A percentile compares a stretch with the other conserved stretches of the same genome.
Conservation (phyloP, 2,113 vertebrate species). For the Ellobius talpinus region DNA sequence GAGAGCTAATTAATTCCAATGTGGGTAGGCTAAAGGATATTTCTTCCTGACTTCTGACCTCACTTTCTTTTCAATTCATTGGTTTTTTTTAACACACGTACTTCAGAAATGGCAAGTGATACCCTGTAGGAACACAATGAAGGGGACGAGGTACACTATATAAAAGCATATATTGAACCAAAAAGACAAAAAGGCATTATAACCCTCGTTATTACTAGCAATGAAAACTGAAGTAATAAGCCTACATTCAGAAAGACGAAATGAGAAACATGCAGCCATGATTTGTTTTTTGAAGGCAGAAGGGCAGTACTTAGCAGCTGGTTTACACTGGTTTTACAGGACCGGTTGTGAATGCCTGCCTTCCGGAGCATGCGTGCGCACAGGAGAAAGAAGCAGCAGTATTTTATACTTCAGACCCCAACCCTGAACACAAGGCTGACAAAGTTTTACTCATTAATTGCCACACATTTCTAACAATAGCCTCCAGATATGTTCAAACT, state of each 20-base stretch:
- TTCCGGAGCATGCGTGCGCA: neutral
- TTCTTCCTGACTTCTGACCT: conserved; percentile 30
- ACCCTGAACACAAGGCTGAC: neutral
- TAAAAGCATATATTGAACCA: neutral
- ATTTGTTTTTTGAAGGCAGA: conserved; percentile 31
- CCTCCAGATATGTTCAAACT: conserved; percentile 10
- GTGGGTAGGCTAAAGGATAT: neutral
- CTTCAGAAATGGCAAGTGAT: conserved; percentile 20
- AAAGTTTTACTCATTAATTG: conserved; percentile 50
- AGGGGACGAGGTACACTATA: neutral
- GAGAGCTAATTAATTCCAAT: conserved; percentile 44
- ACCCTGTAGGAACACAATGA: neutral
- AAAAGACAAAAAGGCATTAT: conserved; percentile 26
- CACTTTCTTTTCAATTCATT: neutral
- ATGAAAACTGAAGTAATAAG: neutral
- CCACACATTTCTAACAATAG: conserved; percentile 58
- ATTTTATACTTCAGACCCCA: neutral
- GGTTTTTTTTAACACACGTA: conserved; percentile 31
- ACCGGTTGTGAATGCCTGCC: conserved; percentile 52
- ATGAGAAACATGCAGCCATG: neutral
- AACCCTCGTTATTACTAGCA: conserved; percentile 22
- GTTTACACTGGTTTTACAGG: conserved; percentile 32
- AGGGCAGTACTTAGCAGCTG: conserved; percentile 28
- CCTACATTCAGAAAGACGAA: conserved; percentile 6
- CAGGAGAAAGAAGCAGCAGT: neutral